These are phyloP conservation scores for Drosophila sordidula DNA, from an alignment of 2,888 invertebrate genomes.

Conservation along the genomic window DNA sequence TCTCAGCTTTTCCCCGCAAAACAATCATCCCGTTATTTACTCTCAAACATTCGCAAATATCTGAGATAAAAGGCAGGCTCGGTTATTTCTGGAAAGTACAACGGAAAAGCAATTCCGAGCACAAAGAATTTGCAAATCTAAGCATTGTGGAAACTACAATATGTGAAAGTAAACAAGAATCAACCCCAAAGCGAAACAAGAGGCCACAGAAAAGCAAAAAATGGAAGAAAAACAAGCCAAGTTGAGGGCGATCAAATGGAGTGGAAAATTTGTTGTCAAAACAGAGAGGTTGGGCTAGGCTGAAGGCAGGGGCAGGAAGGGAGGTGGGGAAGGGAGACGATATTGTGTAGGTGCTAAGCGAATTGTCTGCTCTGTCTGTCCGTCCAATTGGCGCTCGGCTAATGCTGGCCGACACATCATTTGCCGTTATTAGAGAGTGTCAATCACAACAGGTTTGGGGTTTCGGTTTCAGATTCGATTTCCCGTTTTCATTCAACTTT, in stretches of 20 bases:
- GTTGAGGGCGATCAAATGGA: slow-evolving; percentile 55
- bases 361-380: slow-evolving; percentile 1
- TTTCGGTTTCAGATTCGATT: slow-evolving; percentile 4
- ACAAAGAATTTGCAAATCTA: slow-evolving; percentile 42
- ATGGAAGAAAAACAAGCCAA: slow-evolving; percentile 9
- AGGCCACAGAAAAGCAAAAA: slow-evolving; percentile 14
- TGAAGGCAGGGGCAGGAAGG: no score
- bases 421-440: slow-evolving; percentile 61
- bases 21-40: neutral
- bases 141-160: slow-evolving; percentile 22
- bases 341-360: slow-evolving; percentile 23
- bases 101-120: slow-evolving; percentile 1
- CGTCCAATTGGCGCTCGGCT: neutral
- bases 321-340: neutral
- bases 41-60: slow-evolving; percentile 5
- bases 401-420: slow-evolving; percentile 50
- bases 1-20: neutral
- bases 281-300: slow-evolving; percentile 28
- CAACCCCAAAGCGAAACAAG: slow-evolving; percentile 15
- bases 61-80: neutral
- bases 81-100: neutral
- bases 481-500: slow-evolving; percentile 1
- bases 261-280: slow-evolving; percentile 74
- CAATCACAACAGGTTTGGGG: slow-evolving; percentile 37
- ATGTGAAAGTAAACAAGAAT: slow-evolving; percentile 1